Base-by-base conservation (phyloP, 2,888 invertebrate species). In the Gerosis bhagava region DNA sequence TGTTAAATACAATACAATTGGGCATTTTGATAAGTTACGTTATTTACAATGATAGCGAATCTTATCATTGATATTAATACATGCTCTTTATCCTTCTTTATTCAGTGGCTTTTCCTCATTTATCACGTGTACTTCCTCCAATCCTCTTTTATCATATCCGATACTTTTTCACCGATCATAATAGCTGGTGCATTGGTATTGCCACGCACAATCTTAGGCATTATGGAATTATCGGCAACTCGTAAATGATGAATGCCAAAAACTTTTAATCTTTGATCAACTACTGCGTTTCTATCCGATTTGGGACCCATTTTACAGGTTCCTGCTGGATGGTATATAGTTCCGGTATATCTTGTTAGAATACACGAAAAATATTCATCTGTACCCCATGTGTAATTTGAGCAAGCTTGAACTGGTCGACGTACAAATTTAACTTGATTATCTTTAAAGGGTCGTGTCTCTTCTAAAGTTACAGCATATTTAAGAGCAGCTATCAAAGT, bases 181-280 rank as follows among this genome's bases (percentile, higher is more conserved):
- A 96, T 94, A 0, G 92, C 91, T 0, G 96, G 94, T 0, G 94
- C 96, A 67, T 96, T 96, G 0, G 95, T 95, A 69, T 96, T 96
- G 0, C 94, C 95, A 56, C 94, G 93, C 3, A 94, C 90, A 40
- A 96, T 93, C 7, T 77, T 87, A 0, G 96, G 96, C 95, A 96
- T 96, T 29, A 96, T 93, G 3, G 95, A 95, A 1, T 94, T 95
- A 73, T 95, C 95, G 0, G 92, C 92, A 0, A 96, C 94, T 49
- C 96, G 87, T 3, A 94, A 69, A 47, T 89, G 82, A 22, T 53
- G 56, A 26, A 81, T 56, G 0, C 82, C 82, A 59, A 81, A 66
- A 0, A 83, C 82, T 56, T 59, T 73, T 13, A 83, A 56, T 57
- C 73, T 72, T 15, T 73, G 59, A 59, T 77, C 67, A 1, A 83